Evolutionary conservation across 2,888 invertebrate species (phyloP).

Genomic region (Torymus auratus): DNA sequence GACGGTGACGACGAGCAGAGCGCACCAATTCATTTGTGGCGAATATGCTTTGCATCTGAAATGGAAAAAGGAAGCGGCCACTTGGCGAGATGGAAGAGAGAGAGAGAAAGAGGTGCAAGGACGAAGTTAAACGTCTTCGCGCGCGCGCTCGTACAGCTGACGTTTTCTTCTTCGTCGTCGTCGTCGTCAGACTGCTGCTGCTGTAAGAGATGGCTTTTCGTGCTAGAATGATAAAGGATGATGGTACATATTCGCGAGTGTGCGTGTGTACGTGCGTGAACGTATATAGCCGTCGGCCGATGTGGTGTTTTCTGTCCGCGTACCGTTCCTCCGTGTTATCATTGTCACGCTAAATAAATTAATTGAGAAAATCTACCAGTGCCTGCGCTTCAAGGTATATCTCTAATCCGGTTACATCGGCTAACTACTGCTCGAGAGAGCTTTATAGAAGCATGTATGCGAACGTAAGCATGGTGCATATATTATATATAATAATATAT

Average conservation of each 20-base stretch:
- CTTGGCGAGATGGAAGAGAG: constrained; percentile 61
- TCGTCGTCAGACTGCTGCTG: too few relatives aligned
- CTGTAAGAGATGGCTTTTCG: too few relatives aligned
- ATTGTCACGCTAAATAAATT: constrained; percentile 3
- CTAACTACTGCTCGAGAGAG: too few relatives aligned
- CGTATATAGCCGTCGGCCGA: not conserved
- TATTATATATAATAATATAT: too few relatives aligned
- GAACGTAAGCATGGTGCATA: too few relatives aligned
- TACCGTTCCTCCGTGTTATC: not conserved
- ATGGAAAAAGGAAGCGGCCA: constrained; percentile 71
- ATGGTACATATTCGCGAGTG: too few relatives aligned
- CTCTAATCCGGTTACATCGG: too few relatives aligned
- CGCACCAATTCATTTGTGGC: constrained; percentile 42
- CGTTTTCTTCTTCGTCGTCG: not conserved
- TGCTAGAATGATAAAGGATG: too few relatives aligned
- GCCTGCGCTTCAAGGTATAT: constrained; percentile 23
- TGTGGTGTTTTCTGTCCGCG: not conserved
- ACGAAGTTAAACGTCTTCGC: constrained; percentile 31
- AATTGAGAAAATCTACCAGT: constrained; percentile 21
- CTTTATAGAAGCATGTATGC: too few relatives aligned
- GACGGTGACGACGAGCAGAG: not conserved
- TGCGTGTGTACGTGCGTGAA: not conserved
- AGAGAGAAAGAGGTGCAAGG: constrained; percentile 18
- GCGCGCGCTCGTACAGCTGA: not conserved
- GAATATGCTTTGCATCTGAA: constrained; percentile 69